Evolutionary conservation across 2,888 invertebrate genomes (phyloP).

Genomic region (Chalcosyrphus nemorum): DNA sequence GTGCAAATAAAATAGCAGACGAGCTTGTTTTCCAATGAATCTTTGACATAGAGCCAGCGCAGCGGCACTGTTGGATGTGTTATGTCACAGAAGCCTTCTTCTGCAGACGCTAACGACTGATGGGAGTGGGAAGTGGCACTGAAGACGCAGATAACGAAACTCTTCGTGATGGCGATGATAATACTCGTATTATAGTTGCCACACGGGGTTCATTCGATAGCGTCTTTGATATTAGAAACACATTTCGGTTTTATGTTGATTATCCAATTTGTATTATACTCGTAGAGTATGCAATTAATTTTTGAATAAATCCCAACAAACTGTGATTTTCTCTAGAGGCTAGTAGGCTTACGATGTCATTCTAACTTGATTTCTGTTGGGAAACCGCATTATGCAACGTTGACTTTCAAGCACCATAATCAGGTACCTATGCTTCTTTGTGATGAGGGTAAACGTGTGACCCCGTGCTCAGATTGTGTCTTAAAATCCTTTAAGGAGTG

Average conservation of each 20-base stretch:
- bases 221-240: slow-evolving; percentile 34
- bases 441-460: neutral
- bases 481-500: neutral
- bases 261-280: slow-evolving; percentile 14
- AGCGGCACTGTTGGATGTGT: slow-evolving; percentile 23
- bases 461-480: neutral
- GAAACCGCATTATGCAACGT: slow-evolving; percentile 1
- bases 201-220: slow-evolving; percentile 1
- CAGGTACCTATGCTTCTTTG: neutral
- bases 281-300: slow-evolving; percentile 29
- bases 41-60: slow-evolving; percentile 26
- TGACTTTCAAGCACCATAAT: slow-evolving; percentile 10
- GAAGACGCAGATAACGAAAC: slow-evolving; percentile 13
- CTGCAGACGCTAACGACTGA: slow-evolving; percentile 18
- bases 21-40: slow-evolving; percentile 55
- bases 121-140: slow-evolving; percentile 45
- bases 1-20: slow-evolving; percentile 68
- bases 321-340: neutral
- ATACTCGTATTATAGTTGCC: slow-evolving; percentile 36
- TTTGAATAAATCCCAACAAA: neutral
- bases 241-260: slow-evolving; percentile 25
- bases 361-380: neutral
- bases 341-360: neutral
- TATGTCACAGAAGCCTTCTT: slow-evolving; percentile 51
- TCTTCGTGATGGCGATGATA: slow-evolving; percentile 39